Evolutionary conservation across 2,888 invertebrate species (phyloP).

Genomic region (Conomelus anceps): DNA sequence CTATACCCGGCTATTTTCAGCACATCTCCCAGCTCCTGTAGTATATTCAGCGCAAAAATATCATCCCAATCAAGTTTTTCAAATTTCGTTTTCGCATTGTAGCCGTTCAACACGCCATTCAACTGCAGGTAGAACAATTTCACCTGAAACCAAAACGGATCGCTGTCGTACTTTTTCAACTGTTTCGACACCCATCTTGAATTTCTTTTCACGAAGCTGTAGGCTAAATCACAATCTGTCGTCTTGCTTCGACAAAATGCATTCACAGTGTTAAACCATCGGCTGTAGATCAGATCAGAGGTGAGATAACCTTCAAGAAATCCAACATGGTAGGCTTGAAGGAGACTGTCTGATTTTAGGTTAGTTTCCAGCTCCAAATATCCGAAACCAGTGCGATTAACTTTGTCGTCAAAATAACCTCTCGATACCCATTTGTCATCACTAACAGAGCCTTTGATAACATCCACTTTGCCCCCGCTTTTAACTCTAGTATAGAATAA

Average conservation of each 20-base stretch:
- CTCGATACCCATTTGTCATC: not conserved
- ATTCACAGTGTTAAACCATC: not conserved
- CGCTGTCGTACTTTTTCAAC: not conserved
- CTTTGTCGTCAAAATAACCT: not conserved
- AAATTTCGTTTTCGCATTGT: not conserved
- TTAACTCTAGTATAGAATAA: not conserved
- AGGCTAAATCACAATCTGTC: not conserved
- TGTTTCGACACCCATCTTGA: not conserved
- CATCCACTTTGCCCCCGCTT: not conserved
- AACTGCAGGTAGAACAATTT: not conserved
- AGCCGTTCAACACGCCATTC: not conserved
- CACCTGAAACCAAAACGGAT: not conserved
- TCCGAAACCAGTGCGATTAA: not conserved
- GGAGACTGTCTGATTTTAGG: not conserved
- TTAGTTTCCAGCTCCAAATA: not conserved
- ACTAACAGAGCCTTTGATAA: not conserved
- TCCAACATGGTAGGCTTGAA: not conserved
- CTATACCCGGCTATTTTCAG: not conserved
- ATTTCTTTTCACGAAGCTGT: not conserved
- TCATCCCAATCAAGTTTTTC: not conserved
- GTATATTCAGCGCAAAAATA: not conserved
- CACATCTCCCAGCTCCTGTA: not conserved
- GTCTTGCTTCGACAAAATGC: not conserved
- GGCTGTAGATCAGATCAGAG: not conserved
- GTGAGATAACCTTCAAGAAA: not conserved